These are phyloP conservation scores for Stylophora pistillata DNA, from an alignment of 64 coral and sea anemone genomes.

Conservation along the genomic window DNA sequence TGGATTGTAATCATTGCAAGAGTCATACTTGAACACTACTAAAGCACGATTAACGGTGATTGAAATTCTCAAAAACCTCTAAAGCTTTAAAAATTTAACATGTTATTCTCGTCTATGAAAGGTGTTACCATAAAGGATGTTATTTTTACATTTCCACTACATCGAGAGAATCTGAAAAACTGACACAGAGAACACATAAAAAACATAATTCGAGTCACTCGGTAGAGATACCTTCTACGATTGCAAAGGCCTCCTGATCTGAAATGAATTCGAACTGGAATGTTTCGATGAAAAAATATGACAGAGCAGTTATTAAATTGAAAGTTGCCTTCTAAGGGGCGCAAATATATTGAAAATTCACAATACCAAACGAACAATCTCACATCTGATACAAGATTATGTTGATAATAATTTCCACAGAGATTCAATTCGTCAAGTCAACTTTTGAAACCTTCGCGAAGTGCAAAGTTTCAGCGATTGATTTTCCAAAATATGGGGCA, in stretches of 20 bases:
- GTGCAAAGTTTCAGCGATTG: not conserved
- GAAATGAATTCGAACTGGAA: not conserved
- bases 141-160: not conserved
- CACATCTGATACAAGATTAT: not conserved
- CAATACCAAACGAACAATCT: not conserved
- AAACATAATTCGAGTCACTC: not conserved
- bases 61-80: not conserved
- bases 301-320: not conserved
- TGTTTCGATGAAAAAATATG: not conserved
- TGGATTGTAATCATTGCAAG: not conserved
- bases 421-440: not conserved
- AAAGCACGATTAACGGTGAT: not conserved
- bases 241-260: not conserved
- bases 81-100: not conserved
- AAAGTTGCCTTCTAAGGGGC: not conserved
- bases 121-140: not conserved
- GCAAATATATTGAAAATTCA: not conserved
- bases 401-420: not conserved
- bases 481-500: no score
- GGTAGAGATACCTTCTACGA: not conserved
- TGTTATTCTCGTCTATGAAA: not conserved
- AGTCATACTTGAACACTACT: not conserved
- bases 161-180: not conserved
- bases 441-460: not conserved
- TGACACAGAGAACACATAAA: not conserved